Evolutionary conservation across 2,888 invertebrate genomes (phyloP), one percentile per base, ranked within the genome.

Genomic region (Lobophora halterata): DNA sequence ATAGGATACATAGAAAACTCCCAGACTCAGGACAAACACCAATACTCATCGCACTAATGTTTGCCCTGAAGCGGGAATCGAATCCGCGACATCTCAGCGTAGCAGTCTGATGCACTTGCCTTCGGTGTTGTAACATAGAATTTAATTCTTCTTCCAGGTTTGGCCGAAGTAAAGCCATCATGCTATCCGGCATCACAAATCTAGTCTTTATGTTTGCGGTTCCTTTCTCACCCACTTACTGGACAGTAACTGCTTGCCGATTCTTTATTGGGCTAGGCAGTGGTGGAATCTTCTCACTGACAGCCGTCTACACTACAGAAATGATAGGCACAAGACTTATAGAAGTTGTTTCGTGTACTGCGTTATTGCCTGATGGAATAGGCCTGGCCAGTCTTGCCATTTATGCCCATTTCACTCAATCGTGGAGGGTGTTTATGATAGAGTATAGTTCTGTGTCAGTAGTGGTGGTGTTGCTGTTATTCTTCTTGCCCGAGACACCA

Each of bases 261-360:
- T 92, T 94, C 57, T 65, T 93, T 6, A 88, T 90, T 4, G 94
- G 93, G 0, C 65, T 92, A 20, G 92, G 92, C 1, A 92, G 92
- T 3, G 94, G 94, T 21, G 95, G 95, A 4, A 91, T 92, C 0
- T 91, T 95, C 89, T 90, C 93, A 6, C 49, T 69, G 2, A 62
- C 68, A 6, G 36, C 69, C 13, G 72, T 80, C 0, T 72, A 90
- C 5, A 76, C 89, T 1, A 88, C 91, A 78, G 92, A 92, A 65
- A 68, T 90, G 4, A 79, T 90, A 19, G 91, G 91, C 1, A 71
- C 76, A 0, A 66, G 71, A 23, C 65, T 79, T 10, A 78, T 88
- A 19, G 89, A 88, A 25, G 26, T 60, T 0, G 68, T 62, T 12
- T 70, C 65, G 9, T 51, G 62, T 1, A 24, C 56, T 1, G 36